Percentiles rank a stretch among this genome's conserved stretches.
These are phyloP conservation scores for Tuberolachnus salignus DNA, from an alignment of 2,888 invertebrate species.

Conservation along the genomic window DNA sequence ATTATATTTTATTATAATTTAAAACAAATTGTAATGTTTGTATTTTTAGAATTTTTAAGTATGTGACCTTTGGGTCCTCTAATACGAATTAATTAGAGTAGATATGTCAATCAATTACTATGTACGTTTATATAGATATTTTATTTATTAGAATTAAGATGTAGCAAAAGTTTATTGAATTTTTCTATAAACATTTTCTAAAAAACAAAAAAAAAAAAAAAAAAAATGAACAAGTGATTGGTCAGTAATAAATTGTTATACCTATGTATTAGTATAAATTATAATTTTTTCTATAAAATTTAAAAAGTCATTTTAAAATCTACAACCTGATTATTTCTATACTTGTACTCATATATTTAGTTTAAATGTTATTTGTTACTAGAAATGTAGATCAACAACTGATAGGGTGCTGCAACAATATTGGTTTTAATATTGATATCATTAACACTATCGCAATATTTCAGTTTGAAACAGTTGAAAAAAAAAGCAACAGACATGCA, in stretches of 20 bases:
- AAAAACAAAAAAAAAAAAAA: slow-evolving; percentile 24
- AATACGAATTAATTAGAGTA: slow-evolving; percentile 56
- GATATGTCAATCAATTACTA: slow-evolving; percentile 48
- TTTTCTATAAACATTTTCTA: slow-evolving; percentile 27
- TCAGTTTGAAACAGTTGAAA: too few species aligned
- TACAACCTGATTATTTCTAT: slow-evolving; percentile 44
- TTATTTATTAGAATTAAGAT: slow-evolving; percentile 39
- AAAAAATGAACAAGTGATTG: slow-evolving; percentile 39
- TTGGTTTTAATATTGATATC: too few species aligned
- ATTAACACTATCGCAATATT: too few species aligned
- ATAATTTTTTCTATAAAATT: slow-evolving; percentile 23
- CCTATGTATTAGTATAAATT: slow-evolving; percentile 12
- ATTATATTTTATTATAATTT: slow-evolving; percentile 54
- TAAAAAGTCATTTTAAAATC: slow-evolving; percentile 35
- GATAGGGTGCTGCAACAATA: too few species aligned
- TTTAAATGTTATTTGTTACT: slow-evolving; percentile 51
- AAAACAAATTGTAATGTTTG: slow-evolving; percentile 43
- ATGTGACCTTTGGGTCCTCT: slow-evolving; percentile 53
- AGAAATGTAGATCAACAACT: slow-evolving; percentile 53
- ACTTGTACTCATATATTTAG: slow-evolving; percentile 52
- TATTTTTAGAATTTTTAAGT: slow-evolving; percentile 50
- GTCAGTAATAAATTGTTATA: slow-evolving; percentile 47
- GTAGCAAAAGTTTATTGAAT: slow-evolving; percentile 20
- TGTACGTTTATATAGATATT: slow-evolving; percentile 42
- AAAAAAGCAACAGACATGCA: too few species aligned